Evolutionary conservation across 1,140 invertebrate genomes (phyloP), one percentile per base, ranked within the genome.

Genomic region (Cydia amplana): DNA sequence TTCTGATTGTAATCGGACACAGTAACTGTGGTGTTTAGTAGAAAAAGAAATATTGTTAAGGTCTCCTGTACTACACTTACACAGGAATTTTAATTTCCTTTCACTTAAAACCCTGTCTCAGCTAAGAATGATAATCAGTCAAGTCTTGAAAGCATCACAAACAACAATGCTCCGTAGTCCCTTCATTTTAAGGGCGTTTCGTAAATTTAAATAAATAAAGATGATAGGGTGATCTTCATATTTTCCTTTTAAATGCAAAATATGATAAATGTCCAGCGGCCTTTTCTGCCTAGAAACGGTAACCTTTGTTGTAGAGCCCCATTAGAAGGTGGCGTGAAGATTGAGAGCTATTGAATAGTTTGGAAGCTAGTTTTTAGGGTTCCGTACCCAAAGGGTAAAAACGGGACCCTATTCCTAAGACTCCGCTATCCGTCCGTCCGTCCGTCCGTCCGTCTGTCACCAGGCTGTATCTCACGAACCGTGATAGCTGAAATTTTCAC

Each of bases 1-100:
- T 0, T 14, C 46, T n/a, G 49, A 18, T 14, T 18, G 4, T 32
- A 1, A 14, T 14, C 14, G 14, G 43, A 14, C 1, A 43, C 6
- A 43, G 14, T 46, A 4, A 18, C n/a, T 1, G 49, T 18, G 14
- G 16, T 18, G 12, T 51, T 16, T 14, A 16, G 4, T 51, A 10
- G 14, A 5, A 12, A 6, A 5, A 16, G 4, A n/a, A 51, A 51
- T 51, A n/a, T 51, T n/a, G 5, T n/a, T 16, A 51, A 1, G 1
- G 49, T 60, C 20, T 60, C 55, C 20, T 12, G 20, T 10, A 23
- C 55, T 60, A 60, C n/a, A 12, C 7, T 23, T 23, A 20, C 65
- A 40, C 7, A 70, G 65, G 65, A 70, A 70, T 70, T 70, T 70
- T 70, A 70, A 70, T 70, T 70, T 70, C 65, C 65, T 70, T 70